Evolutionary conservation across 2,888 invertebrate species (phyloP).

Genomic region (Eumerus sabulonum): DNA sequence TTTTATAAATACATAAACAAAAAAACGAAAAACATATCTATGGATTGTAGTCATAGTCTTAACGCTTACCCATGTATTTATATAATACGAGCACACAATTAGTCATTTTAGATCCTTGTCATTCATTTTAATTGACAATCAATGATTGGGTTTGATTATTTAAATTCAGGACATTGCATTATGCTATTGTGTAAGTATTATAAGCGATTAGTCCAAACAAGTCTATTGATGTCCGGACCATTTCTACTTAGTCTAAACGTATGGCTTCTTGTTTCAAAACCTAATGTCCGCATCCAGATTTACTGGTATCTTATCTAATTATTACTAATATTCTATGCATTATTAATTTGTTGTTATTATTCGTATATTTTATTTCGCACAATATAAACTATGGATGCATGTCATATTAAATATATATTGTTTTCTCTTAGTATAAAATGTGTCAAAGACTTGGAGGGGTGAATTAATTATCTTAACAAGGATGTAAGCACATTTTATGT

Average conservation of each 20-base stretch:
- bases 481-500: not conserved
- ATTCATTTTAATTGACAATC: constrained; percentile 63
- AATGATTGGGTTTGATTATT: constrained; percentile 34
- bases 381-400: too few relatives aligned
- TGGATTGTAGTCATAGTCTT: constrained; percentile 38
- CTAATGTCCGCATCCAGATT: too few relatives aligned
- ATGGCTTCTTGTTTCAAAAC: constrained; percentile 31
- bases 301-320: constrained; percentile 22
- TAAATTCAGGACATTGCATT: constrained; percentile 22
- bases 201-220: constrained; percentile 13
- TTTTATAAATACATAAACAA: constrained; percentile 25
- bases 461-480: constrained; percentile 49
- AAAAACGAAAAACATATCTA: constrained; percentile 56
- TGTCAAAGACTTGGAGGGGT: constrained; percentile 64
- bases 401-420: too few relatives aligned
- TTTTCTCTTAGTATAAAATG: constrained; percentile 59
- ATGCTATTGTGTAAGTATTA: constrained; percentile 4
- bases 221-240: constrained; percentile 22
- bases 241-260: constrained; percentile 15
- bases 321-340: constrained; percentile 31
- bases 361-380: too few relatives aligned
- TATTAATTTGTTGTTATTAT: constrained; percentile 22
- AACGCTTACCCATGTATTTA: constrained; percentile 48
- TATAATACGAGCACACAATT: not conserved
- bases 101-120: constrained; percentile 44